Conservation (phyloP, 1,140 invertebrate species). For the Drosophila kohkoa region DNA sequence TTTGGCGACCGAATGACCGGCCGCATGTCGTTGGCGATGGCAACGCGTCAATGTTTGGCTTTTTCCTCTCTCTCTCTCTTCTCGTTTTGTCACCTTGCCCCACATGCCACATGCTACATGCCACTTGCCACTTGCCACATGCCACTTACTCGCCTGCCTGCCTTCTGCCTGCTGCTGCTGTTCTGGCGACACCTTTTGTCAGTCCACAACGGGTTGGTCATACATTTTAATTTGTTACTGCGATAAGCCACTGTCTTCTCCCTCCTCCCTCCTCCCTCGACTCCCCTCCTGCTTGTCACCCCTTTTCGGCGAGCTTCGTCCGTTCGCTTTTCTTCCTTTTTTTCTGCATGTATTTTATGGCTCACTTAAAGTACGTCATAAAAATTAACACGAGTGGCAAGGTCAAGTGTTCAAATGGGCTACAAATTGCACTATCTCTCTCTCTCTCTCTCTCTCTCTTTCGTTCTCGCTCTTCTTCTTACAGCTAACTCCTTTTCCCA, state of each 20-base stretch:
- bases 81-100: slow-evolving; percentile 61
- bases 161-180: not conserved
- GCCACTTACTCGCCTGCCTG: not conserved
- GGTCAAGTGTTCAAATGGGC: slow-evolving; percentile 37
- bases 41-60: slow-evolving; percentile 32
- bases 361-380: slow-evolving; percentile 78
- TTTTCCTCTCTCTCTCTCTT: not conserved
- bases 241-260: slow-evolving; percentile 43
- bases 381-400: slow-evolving; percentile 71
- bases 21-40: slow-evolving; percentile 21
- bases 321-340: not conserved
- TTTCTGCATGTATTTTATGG: slow-evolving; percentile 58
- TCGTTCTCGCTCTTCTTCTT: not conserved
- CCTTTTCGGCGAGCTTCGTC: not conserved
- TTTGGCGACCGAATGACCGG: slow-evolving; percentile 49
- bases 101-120: slow-evolving; percentile 45
- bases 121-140: slow-evolving; percentile 4
- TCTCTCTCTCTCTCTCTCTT: not conserved
- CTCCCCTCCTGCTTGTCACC: not conserved
- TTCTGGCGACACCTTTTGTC: slow-evolving; percentile 16
- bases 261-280: slow-evolving; percentile 1
- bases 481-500: too few relatives aligned
- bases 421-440: slow-evolving; percentile 28
- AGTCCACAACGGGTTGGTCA: slow-evolving; percentile 34
- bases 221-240: slow-evolving; percentile 80